A percentile compares a stretch with the other conserved stretches of the same genome.
Conservation (phyloP, 2,113 vertebrate species). For the Sula dactylatra region DNA sequence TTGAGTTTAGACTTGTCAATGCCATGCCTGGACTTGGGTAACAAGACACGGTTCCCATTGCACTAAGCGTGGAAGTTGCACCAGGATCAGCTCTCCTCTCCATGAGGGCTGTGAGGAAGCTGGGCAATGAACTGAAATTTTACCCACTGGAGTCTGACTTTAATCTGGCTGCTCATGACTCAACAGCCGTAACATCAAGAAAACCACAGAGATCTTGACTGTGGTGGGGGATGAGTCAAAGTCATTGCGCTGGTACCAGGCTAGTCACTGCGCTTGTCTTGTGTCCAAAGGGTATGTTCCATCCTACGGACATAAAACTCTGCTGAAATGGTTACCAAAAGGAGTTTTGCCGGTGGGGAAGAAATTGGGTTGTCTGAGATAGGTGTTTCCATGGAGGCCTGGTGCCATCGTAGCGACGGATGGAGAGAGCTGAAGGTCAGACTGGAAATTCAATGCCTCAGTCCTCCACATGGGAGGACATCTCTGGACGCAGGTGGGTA, state of each 20-base stretch:
- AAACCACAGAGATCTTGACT: background rate
- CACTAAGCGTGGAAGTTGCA: accelerated
- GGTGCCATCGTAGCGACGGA: background rate
- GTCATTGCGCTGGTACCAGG: background rate
- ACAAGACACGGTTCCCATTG: background rate
- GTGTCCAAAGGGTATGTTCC: background rate
- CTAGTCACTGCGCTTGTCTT: background rate
- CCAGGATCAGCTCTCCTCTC: background rate
- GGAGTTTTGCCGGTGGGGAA: background rate
- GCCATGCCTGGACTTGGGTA: background rate
- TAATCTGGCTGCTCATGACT: background rate
- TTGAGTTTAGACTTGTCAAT: background rate
- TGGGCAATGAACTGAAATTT: background rate
- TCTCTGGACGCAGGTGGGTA: background rate
- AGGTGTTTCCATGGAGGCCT: background rate
- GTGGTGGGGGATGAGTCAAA: background rate
- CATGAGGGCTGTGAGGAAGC: accelerated
- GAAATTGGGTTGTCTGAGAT: background rate
- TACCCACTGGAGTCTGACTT: background rate
- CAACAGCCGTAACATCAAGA: background rate
- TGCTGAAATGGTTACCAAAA: background rate
- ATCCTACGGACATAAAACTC: background rate
- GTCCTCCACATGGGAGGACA: background rate
- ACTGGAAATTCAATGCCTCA: background rate
- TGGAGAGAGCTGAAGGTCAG: background rate